Evolutionary conservation across 2,888 invertebrate species (phyloP).

Genomic region (Drosophila melanosoma): DNA sequence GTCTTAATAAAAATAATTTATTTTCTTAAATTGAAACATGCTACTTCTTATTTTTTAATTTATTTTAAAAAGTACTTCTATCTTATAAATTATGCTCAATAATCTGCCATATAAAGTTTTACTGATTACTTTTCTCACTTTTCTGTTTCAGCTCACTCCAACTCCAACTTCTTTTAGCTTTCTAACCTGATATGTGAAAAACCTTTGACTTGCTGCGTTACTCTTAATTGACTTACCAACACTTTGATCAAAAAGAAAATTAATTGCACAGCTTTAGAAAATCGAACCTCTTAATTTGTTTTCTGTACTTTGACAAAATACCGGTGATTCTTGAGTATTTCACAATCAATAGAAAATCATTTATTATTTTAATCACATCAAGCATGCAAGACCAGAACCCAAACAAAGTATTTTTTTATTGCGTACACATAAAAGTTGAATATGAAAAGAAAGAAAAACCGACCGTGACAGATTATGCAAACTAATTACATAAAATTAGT

Average conservation of each 20-base stretch:
- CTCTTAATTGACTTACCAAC: constrained; percentile 40
- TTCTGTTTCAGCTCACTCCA: neutral
- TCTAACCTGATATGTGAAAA: constrained; percentile 12
- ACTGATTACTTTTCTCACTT: neutral
- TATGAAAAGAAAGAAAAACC: constrained; percentile 48
- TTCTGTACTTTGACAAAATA: constrained; percentile 61
- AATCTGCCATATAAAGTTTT: no score
- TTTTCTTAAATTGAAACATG: neutral
- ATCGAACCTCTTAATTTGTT: constrained; percentile 2
- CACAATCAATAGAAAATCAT: constrained; percentile 73
- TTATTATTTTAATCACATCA: constrained; percentile 72
- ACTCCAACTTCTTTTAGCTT: neutral
- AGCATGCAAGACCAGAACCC: constrained; percentile 56
- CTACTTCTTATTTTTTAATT: neutral
- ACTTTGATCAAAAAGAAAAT: constrained; percentile 47
- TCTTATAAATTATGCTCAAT: neutral
- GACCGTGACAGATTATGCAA: constrained; percentile 78
- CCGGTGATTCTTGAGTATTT: constrained; percentile 48
- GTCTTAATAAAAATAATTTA: neutral
- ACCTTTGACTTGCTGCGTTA: neutral
- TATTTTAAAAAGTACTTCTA: neutral
- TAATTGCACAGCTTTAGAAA: constrained; percentile 43
- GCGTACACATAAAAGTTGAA: constrained; percentile 40
- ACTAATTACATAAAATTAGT: constrained; percentile 79
- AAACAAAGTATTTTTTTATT: constrained; percentile 52